Base-by-base conservation (phyloP, 2,797 vertebrate species). In the Austrolebias charrua region DNA sequence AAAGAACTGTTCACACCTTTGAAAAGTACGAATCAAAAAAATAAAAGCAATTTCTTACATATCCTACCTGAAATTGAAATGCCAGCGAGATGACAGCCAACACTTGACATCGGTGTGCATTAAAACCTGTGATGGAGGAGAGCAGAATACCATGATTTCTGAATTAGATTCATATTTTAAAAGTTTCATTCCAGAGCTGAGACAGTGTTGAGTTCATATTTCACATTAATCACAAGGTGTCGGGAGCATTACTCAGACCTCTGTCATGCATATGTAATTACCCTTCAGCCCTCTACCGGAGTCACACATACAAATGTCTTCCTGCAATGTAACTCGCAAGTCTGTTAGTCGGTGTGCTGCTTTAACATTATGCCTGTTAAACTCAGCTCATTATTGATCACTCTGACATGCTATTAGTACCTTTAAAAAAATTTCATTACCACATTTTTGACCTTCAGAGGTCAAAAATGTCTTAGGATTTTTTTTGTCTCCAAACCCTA, bases 1-100 rank as follows among this genome's bases (percentile, higher is more conserved):
- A 66, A 6, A 11, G 15, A 12, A 12, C 75, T 54, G 31, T 68
- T 59, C n/a, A 47, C 58, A 60, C 68, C 70, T 33, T 35, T 46
- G 55, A 82, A 69, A 65, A 57, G 24, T 24, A 1, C 3, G 24
- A 51, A 73, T 35, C 60, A 52, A 33, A 57, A 67, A 63, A 85
- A 84, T 79, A 64, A 87, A 86, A 83, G 86, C 73, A 82, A 90
- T 91, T 91, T 89, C 80, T 79, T 77, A 48, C 66, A 44, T 66
- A 74, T 81, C 56, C 47, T 83, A 68, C 75, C 69, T 83, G 68
- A 82, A 85, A 91, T 84, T 86, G 83, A 90, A 88, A 90, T 82
- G 86, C 83, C 86, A 87, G 64, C 53, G 51, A 81, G 75, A 76
- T 80, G 88, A 88, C 86, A 89, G 79, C 69, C 78, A 66, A 76